A percentile compares a stretch with the other conserved stretches of the same genome.
Evolutionary conservation across 2,888 invertebrate genomes (phyloP).

Genomic region (Pharmacophagus antenor): DNA sequence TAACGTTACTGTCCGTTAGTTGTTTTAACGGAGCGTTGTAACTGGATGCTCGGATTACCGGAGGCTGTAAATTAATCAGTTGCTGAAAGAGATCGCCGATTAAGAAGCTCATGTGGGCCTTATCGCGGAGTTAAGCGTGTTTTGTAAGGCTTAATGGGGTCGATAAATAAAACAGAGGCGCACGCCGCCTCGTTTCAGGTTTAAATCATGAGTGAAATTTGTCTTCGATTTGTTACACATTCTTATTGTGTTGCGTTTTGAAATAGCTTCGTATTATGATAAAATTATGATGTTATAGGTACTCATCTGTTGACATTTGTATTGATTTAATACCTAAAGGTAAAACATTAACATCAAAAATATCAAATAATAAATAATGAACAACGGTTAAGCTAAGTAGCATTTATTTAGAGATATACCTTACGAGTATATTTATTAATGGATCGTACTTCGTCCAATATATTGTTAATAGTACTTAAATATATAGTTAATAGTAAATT

Average conservation of each 20-base stretch:
- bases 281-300: background rate
- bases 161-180: constrained; percentile 29
- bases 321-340: no score
- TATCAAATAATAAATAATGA: no score
- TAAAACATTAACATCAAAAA: no score
- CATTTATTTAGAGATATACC: no score
- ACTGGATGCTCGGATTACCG: constrained; percentile 28
- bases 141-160: constrained; percentile 32
- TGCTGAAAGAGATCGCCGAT: constrained; percentile 32
- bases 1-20: constrained; percentile 18
- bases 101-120: constrained; percentile 31
- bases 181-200: constrained; percentile 25
- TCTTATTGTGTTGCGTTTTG: background rate
- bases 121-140: constrained; percentile 29
- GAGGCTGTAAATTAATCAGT: constrained; percentile 32
- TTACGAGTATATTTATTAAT: no score
- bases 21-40: constrained; percentile 26
- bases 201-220: constrained; percentile 16
- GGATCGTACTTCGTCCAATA: no score
- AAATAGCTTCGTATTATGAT: background rate
- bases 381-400: no score
- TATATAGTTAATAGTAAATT: no score
- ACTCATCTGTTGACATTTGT: constrained; percentile 5
- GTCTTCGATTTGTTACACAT: constrained; percentile 18
- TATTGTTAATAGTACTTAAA: no score